Base-by-base conservation (phyloP, 30 jellyfish, hydroid and myxozoan genomes). In the Aurelia sp. region DNA sequence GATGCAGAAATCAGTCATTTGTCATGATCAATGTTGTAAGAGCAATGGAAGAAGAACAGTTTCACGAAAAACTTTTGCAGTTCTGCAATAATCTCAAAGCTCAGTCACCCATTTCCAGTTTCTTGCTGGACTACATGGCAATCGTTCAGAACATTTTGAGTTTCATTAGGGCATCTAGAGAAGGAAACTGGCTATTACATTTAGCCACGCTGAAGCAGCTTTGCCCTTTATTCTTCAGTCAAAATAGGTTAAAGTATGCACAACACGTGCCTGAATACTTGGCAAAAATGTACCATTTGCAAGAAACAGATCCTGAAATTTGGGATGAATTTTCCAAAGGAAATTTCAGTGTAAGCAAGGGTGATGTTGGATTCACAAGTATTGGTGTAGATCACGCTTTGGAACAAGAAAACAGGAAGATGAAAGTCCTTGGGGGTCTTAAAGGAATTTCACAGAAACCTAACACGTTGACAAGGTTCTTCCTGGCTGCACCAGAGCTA, bases 401-500 rank as follows among this genome's bases (percentile, higher is more conserved):
- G 19, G 67, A 57, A 19, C 67, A 57, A 57, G 8, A 57, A 57
- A 57, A 57, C 22, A 0, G 67, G 9, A 57, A 19, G 22, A 5
- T 57, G 67, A 57, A 57, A 57, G 67, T 57, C 22, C 22, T 57
- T 57, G 67, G n/a, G 67, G 67, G 22, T 35, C 21, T 57, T 16
- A 57, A 57, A 57, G 67, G 67, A 4, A 16, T 3, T 16, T 3
- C 67, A 16, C 67, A 57, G n/a, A 52, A 73, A 6, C 72, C 38
- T 73, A n/a, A 73, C 0, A 67, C 15, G 84, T 73, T 73, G 84
- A 73, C 24, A 18, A 67, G 40, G 40, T 73, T 73, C 19, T 73
- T 67, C 84, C 40, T 73, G 19, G 40, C 40, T 73, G 84, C 84
- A 31, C 70, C 84, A 73, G 84, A 50, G 40, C 17, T 73, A 67